Percentiles rank a stretch among this genome's conserved stretches.
phyloP scores from a whole-genome alignment of 2,888 invertebrate genomes.

The Caenorhabditis zanzibari region DNA sequence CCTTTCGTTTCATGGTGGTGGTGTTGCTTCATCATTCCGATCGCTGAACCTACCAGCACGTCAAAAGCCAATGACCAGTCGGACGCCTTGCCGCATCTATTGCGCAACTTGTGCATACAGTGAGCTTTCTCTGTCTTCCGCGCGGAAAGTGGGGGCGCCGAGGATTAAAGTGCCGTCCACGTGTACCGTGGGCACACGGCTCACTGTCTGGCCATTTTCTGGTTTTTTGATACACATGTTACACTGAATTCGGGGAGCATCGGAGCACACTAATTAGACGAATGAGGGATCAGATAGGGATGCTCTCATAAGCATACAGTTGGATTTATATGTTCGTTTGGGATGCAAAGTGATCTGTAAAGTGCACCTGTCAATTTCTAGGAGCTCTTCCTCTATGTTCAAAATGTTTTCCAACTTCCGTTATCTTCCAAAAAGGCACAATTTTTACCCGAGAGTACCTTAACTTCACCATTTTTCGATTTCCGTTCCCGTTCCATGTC shows the following conservation, averaged over 20 bases:
- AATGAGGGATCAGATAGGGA: neutral
- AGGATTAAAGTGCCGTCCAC: slow-evolving; percentile 40
- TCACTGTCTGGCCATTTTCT: slow-evolving; percentile 58
- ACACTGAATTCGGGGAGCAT: slow-evolving; percentile 32
- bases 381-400: too few species aligned
- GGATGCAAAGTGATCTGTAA: too few species aligned
- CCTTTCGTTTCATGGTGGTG: slow-evolving; percentile 41
- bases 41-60: slow-evolving; percentile 44
- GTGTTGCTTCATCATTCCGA: slow-evolving; percentile 16
- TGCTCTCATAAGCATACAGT: neutral
- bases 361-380: too few species aligned
- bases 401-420: neutral
- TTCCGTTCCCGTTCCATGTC: slow-evolving; percentile 59
- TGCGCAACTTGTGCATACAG: slow-evolving; percentile 60
- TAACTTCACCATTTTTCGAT: neutral
- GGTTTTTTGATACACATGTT: slow-evolving; percentile 55
- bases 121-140: slow-evolving; percentile 45
- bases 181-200: slow-evolving; percentile 37
- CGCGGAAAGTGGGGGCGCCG: slow-evolving; percentile 49
- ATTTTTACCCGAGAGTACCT: neutral
- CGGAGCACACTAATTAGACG: neutral
- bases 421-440: neutral
- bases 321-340: too few species aligned
- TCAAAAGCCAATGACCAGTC: slow-evolving; percentile 62
- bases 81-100: slow-evolving; percentile 29